A percentile compares a stretch with the other conserved stretches of the same genome.
phyloP scores from a whole-genome alignment of 2,888 invertebrate species.

The Gymnoscelis rufifasciata region DNA sequence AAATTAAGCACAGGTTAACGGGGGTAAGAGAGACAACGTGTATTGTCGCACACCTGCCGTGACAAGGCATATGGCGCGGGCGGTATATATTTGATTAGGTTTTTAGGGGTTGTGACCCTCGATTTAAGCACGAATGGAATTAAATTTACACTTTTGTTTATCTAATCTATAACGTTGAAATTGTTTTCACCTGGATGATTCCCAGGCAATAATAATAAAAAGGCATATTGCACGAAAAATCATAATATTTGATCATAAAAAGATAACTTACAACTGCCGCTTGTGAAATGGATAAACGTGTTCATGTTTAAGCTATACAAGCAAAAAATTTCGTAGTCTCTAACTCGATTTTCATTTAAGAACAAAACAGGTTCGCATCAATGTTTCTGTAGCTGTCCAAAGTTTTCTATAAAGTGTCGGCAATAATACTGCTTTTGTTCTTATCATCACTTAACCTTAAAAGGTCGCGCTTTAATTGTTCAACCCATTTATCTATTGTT shows the following conservation, averaged over 20 bases:
- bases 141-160: constrained; percentile 24
- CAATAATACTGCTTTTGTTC: constrained; percentile 1
- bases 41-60: constrained; percentile 50
- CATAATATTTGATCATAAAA: too few species aligned
- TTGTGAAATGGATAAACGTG: too few species aligned
- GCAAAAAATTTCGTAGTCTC: not conserved
- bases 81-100: constrained; percentile 67
- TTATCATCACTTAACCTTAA: constrained; percentile 39
- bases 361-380: not conserved
- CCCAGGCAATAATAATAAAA: too few species aligned
- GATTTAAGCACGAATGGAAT: constrained; percentile 49
- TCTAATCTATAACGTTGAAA: too few species aligned
- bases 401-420: constrained; percentile 5
- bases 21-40: constrained; percentile 51
- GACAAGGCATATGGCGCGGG: constrained; percentile 56
- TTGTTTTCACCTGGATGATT: too few species aligned
- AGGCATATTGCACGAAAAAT: too few species aligned
- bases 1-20: constrained; percentile 25
- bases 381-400: not conserved
- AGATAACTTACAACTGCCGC: too few species aligned
- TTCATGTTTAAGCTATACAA: not conserved
- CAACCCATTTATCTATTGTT: constrained; percentile 25
- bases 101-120: constrained; percentile 60
- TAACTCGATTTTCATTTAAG: not conserved
- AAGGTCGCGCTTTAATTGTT: constrained; percentile 38